phyloP scores from a whole-genome alignment of 2,797 vertebrate genomes.

The Brotula barbata region DNA sequence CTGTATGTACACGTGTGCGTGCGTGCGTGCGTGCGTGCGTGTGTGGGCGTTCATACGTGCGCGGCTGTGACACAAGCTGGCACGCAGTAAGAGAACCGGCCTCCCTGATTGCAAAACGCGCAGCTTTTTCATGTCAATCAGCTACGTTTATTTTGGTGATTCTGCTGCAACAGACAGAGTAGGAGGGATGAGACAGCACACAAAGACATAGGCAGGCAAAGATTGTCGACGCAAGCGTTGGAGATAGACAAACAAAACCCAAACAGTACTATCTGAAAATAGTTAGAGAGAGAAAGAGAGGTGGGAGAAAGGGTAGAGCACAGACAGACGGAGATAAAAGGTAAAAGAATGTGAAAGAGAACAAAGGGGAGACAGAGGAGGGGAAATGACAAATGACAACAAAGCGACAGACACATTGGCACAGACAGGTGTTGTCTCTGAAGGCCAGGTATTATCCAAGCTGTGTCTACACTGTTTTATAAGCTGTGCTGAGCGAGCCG shows the following conservation, averaged over 20 bases:
- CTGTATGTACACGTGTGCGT: slow-evolving; percentile 23
- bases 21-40: slow-evolving; percentile 13
- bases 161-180: slow-evolving; percentile 52
- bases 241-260: slow-evolving; percentile 25
- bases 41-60: slow-evolving; percentile 41
- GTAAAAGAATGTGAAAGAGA: slow-evolving; percentile 22
- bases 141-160: slow-evolving; percentile 50
- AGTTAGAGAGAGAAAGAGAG: slow-evolving; percentile 17
- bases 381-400: slow-evolving; percentile 34
- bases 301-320: slow-evolving; percentile 2
- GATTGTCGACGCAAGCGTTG: slow-evolving; percentile 29
- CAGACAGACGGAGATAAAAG: slow-evolving; percentile 16
- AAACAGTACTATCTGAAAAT: slow-evolving; percentile 16
- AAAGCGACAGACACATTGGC: slow-evolving; percentile 15
- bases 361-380: slow-evolving; percentile 27
- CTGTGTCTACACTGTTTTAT: slow-evolving; percentile 13
- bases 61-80: slow-evolving; percentile 31
- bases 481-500: slow-evolving; percentile 27
- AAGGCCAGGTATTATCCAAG: slow-evolving; percentile 26
- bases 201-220: slow-evolving; percentile 39
- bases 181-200: slow-evolving; percentile 41
- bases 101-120: slow-evolving; percentile 60
- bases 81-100: slow-evolving; percentile 49
- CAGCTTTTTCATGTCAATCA: slow-evolving; percentile 56
- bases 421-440: slow-evolving; percentile 42